Evolutionary conservation across 2,888 invertebrate genomes (phyloP).

Genomic region (Harpagoxenus sublaevis): DNA sequence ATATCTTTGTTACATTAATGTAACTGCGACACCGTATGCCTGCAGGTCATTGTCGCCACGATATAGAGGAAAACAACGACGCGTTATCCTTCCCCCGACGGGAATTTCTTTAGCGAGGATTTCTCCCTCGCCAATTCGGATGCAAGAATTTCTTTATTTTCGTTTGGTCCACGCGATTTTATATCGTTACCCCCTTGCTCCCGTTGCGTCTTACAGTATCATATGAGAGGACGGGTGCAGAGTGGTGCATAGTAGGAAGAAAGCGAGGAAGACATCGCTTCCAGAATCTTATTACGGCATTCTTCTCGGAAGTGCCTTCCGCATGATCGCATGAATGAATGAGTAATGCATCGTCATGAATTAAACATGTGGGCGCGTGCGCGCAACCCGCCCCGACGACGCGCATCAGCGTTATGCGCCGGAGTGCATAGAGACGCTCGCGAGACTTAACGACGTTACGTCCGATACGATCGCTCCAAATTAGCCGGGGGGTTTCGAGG

Average conservation of each 20-base stretch:
- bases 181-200: not conserved
- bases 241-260: not conserved
- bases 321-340: constrained; percentile 76
- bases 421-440: not conserved
- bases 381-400: constrained; percentile 39
- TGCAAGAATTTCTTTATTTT: constrained; percentile 19
- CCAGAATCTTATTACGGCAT: constrained; percentile 79
- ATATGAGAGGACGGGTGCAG: not conserved
- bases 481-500: constrained; percentile 4
- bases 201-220: not conserved
- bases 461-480: constrained; percentile 36
- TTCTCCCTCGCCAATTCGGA: not conserved
- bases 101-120: not conserved
- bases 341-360: constrained; percentile 80
- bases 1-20: not conserved
- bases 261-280: constrained; percentile 49
- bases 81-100: not conserved
- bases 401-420: not conserved
- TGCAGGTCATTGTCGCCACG: not conserved
- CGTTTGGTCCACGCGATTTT: constrained; percentile 16
- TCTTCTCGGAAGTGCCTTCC: constrained; percentile 76
- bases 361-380: constrained; percentile 79
- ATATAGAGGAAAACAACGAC: not conserved
- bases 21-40: not conserved
- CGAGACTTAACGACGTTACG: constrained; percentile 31